These are phyloP conservation scores for Ametastegia equiseti DNA, from an alignment of 2,888 invertebrate genomes.

Conservation along the genomic window DNA sequence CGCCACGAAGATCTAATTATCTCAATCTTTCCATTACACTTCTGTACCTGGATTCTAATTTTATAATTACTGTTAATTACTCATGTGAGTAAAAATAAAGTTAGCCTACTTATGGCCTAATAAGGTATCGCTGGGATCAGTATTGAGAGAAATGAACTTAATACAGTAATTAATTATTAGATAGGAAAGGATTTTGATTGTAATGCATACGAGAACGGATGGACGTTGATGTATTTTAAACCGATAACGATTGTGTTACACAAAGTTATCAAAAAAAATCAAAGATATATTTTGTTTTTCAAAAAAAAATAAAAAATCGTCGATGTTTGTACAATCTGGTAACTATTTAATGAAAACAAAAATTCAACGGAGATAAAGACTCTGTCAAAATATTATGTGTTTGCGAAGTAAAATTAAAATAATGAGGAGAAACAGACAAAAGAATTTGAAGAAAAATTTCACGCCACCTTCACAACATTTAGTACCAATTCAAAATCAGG, in stretches of 20 bases:
- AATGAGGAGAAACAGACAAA: not conserved
- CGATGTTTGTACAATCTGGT: not conserved
- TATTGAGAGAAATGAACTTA: constrained; percentile 3
- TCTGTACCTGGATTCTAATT: not conserved
- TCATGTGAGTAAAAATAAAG: constrained; percentile 22
- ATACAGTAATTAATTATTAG: not conserved
- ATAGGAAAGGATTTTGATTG: constrained; percentile 27
- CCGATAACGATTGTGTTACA: constrained; percentile 26
- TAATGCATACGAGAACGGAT: not conserved
- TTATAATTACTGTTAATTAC: constrained; percentile 3
- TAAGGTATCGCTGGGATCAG: constrained; percentile 6
- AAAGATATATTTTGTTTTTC: not conserved
- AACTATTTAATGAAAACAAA: not conserved
- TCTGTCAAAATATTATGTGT: too few relatives aligned
- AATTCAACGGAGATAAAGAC: not conserved
- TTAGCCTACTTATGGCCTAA: not conserved
- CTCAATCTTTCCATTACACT: not conserved
- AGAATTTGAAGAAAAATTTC: not conserved
- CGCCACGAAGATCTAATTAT: not conserved
- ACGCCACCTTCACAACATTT: constrained; percentile 48
- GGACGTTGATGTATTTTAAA: constrained; percentile 28
- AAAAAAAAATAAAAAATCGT: not conserved
- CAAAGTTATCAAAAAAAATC: constrained; percentile 17
- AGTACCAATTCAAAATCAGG: constrained; percentile 50
- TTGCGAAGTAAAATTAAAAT: not conserved